phyloP scores from a whole-genome alignment of 2,113 vertebrate genomes.

The Diphyllodes magnificus region DNA sequence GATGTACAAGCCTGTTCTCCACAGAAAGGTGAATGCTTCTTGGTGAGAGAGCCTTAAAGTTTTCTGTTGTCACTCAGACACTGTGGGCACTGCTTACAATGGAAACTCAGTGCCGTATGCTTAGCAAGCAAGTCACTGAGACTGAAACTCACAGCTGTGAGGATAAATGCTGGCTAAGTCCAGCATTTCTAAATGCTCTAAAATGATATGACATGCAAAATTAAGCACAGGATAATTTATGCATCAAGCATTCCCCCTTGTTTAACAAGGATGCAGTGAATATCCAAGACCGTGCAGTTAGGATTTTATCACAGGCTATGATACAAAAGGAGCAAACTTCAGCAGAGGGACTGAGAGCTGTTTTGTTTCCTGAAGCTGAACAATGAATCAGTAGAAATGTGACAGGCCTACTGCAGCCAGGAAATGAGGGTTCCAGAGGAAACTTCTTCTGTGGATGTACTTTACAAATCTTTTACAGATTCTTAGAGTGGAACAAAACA shows the following conservation, averaged over 20 bases:
- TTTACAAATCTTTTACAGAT: not conserved
- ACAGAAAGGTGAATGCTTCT: not conserved
- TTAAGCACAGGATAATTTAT: not conserved
- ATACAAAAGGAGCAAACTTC: not conserved
- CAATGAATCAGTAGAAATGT: not conserved
- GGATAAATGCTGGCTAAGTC: not conserved
- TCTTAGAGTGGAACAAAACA: not conserved
- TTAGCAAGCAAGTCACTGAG: not conserved
- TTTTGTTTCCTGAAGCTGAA: not conserved
- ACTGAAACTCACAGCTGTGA: not conserved
- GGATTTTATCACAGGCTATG: not conserved
- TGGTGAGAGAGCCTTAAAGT: not conserved
- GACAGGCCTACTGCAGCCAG: not conserved
- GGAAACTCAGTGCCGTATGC: not conserved
- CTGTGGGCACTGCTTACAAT: not conserved
- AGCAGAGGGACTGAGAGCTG: not conserved
- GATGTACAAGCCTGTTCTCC: not conserved
- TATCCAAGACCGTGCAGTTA: not conserved
- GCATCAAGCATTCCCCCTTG: not conserved
- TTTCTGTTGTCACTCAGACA: not conserved
- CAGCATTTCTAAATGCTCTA: not conserved
- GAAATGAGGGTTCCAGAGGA: not conserved
- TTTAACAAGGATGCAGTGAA: not conserved
- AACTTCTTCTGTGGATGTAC: not conserved
- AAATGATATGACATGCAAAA: not conserved